Percentiles rank a stretch among this genome's conserved stretches.
Evolutionary conservation across 2,888 invertebrate genomes (phyloP).

Genomic region (Melieria crassipennis): DNA sequence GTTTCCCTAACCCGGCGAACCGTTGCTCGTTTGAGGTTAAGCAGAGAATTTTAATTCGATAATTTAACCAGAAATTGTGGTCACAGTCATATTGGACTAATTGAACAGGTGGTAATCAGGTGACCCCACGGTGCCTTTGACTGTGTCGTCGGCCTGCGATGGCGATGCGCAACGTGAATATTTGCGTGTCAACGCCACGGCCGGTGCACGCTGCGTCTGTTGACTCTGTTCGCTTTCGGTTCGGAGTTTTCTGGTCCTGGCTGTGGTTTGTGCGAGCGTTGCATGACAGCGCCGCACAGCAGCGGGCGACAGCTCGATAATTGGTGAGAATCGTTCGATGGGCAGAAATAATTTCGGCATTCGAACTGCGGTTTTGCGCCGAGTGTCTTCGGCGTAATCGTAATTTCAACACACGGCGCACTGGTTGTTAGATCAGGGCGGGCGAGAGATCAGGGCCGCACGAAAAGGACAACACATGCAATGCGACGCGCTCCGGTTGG

Average conservation of each 20-base stretch:
- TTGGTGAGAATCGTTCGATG: slow-evolving; percentile 55
- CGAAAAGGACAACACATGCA: too few relatives aligned
- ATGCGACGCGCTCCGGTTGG: too few relatives aligned
- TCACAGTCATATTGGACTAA: slow-evolving; percentile 64
- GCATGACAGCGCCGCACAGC: slow-evolving; percentile 19
- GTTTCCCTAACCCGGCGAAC: slow-evolving; percentile 1
- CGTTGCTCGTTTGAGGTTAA: slow-evolving; percentile 61
- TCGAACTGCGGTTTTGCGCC: too few relatives aligned
- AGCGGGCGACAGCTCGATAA: slow-evolving; percentile 59
- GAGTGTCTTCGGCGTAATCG: too few relatives aligned
- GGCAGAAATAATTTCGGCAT: background rate
- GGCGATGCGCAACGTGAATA: slow-evolving; percentile 35
- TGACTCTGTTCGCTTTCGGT: slow-evolving; percentile 10
- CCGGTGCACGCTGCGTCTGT: slow-evolving; percentile 38
- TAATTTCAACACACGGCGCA: too few relatives aligned
- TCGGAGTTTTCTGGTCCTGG: slow-evolving; percentile 18
- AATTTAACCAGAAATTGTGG: slow-evolving; percentile 65
- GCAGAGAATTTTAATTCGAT: slow-evolving; percentile 65
- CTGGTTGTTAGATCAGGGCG: too few relatives aligned
- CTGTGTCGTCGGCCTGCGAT: slow-evolving; percentile 20
- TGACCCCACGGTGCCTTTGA: slow-evolving; percentile 7
- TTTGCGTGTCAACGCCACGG: slow-evolving; percentile 39
- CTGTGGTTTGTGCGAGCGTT: background rate
- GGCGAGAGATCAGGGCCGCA: too few relatives aligned
- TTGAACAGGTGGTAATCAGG: slow-evolving; percentile 60